phyloP scores from a whole-genome alignment of 2,113 vertebrate genomes.

The Scartelaos histophorus region DNA sequence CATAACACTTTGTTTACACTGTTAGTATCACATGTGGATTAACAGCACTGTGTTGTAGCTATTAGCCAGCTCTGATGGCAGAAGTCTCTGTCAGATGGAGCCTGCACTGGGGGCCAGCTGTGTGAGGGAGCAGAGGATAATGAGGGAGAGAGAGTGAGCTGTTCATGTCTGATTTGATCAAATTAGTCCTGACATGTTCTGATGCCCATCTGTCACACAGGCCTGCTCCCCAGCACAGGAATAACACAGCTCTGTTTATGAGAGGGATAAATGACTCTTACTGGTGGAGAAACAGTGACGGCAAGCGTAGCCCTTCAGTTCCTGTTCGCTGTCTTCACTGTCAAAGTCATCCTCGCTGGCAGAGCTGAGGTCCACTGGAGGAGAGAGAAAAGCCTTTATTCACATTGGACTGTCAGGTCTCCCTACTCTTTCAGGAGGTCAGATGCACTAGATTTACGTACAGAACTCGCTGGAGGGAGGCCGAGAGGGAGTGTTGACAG shows the following conservation, averaged over 20 bases:
- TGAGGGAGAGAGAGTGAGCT: constrained; percentile 63
- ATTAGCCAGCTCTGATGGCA: constrained; percentile 46
- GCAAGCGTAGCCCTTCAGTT: constrained; percentile 98
- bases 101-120: constrained; percentile 61
- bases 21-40: constrained; percentile 18
- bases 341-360: constrained; percentile 99
- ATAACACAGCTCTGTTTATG: constrained; percentile 28
- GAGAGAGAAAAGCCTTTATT: constrained; percentile 23
- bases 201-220: constrained; percentile 73
- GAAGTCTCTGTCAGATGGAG: constrained; percentile 59
- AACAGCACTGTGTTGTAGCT: constrained; percentile 30
- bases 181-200: constrained; percentile 71
- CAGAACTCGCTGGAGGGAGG: constrained; percentile 97
- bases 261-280: constrained; percentile 66
- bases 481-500: constrained; percentile 93
- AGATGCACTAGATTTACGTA: constrained; percentile 77
- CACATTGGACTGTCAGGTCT: background rate
- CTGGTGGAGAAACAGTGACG: constrained; percentile 98
- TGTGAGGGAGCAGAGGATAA: constrained; percentile 66
- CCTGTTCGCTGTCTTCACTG: constrained; percentile 98
- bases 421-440: constrained; percentile 1
- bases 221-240: constrained; percentile 34
- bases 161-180: constrained; percentile 73
- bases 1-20: background rate
- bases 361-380: constrained; percentile 94